A percentile compares a stretch with the other conserved stretches of the same genome.
These are phyloP conservation scores for Simalia tracyae DNA, from an alignment of 2,797 vertebrate genomes.

Conservation along the genomic window DNA sequence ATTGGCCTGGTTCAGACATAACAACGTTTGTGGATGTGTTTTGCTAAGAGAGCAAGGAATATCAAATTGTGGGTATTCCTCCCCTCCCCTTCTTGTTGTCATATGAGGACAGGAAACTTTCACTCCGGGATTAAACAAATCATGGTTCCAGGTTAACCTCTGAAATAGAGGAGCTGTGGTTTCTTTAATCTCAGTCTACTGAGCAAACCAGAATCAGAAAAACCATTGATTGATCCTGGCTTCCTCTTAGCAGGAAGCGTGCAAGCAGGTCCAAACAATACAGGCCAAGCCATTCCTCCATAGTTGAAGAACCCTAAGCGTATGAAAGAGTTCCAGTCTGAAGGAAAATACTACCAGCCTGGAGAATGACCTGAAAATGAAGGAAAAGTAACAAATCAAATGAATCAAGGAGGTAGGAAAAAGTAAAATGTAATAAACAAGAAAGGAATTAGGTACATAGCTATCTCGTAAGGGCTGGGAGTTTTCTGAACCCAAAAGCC, in stretches of 20 bases:
- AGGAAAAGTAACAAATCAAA: accelerated
- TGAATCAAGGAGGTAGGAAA: too few species aligned
- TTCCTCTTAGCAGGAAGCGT: not conserved
- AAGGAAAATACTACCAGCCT: not conserved
- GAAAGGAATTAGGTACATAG: accelerated
- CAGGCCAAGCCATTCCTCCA: not conserved
- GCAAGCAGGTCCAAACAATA: not conserved
- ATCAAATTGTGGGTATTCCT: not conserved
- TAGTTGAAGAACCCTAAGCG: not conserved
- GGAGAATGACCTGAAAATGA: not conserved
- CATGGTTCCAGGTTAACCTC: not conserved
- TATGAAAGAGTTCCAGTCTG: not conserved
- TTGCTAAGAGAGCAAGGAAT: not conserved
- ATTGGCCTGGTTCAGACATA: not conserved
- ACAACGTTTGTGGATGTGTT: not conserved
- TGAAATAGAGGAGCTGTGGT: not conserved
- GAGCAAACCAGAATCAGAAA: not conserved
- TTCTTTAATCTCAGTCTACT: not conserved
- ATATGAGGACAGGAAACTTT: not conserved
- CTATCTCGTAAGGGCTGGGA: not conserved
- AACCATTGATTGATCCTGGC: not conserved
- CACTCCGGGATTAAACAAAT: not conserved
- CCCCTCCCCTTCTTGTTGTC: too few species aligned
- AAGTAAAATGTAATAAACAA: not conserved
- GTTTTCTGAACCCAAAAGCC: not conserved